phyloP scores from a whole-genome alignment of 2,797 vertebrate genomes.

The Labroides dimidiatus region DNA sequence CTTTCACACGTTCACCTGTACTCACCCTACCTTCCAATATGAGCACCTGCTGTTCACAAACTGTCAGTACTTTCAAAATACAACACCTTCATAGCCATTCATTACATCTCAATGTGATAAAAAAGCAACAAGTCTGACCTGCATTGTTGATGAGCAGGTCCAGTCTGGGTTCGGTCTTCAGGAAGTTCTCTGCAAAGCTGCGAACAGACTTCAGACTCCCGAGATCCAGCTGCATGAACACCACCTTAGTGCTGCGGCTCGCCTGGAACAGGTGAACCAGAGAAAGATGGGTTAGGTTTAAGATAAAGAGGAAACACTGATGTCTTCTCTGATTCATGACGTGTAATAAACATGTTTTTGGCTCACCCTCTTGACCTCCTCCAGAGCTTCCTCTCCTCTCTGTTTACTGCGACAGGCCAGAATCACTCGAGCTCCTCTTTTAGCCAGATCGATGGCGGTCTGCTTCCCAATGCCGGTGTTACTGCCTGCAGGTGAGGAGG shows the following conservation, averaged over 20 bases:
- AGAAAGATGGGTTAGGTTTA: not conserved
- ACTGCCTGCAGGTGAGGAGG: slow-evolving; percentile 73
- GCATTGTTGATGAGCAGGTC: slow-evolving; percentile 93
- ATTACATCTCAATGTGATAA: no score
- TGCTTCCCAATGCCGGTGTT: slow-evolving; percentile 88
- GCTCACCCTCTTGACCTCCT: slow-evolving; percentile 84
- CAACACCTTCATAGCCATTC: no score
- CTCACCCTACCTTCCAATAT: no score
- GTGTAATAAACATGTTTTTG: not conserved
- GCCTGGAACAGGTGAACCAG: slow-evolving; percentile 73
- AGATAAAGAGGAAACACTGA: not conserved
- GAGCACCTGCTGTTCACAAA: no score
- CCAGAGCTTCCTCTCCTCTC: slow-evolving; percentile 81
- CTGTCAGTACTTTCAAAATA: no score
- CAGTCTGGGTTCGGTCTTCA: slow-evolving; percentile 85
- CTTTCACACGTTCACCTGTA: no score
- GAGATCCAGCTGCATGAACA: slow-evolving; percentile 89
- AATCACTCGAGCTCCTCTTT: slow-evolving; percentile 87
- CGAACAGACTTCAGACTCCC: slow-evolving; percentile 86
- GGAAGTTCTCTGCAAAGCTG: slow-evolving; percentile 86
- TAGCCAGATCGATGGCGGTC: slow-evolving; percentile 86
- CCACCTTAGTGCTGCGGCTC: slow-evolving; percentile 84
- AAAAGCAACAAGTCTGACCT: slow-evolving; percentile 36
- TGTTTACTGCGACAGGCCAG: slow-evolving; percentile 83
- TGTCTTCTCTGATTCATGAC: no score